Evolutionary conservation across 1,140 invertebrate species (phyloP).

Genomic region (Chrysomallon squamiferum): DNA sequence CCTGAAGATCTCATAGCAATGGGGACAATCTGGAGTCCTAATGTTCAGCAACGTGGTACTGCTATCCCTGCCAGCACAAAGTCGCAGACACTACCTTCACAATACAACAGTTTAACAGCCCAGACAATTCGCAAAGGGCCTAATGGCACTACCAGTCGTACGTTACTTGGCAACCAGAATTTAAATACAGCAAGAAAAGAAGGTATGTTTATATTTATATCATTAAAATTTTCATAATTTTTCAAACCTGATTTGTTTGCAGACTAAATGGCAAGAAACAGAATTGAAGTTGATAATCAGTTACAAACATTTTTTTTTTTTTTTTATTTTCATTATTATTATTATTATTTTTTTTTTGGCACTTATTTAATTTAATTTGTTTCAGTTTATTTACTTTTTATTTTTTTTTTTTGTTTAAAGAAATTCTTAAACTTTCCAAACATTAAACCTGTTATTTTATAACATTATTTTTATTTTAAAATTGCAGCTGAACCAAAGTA

Average conservation of each 20-base stretch:
- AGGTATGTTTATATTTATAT: neutral
- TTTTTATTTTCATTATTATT: neutral
- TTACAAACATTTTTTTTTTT: neutral
- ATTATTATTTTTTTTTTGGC: too few relatives aligned
- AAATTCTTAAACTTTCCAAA: too few relatives aligned
- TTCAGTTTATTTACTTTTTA: too few relatives aligned
- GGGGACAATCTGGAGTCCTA: slow-evolving; percentile 43
- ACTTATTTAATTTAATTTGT: too few relatives aligned
- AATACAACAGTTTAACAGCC: slow-evolving; percentile 1
- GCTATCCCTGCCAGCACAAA: slow-evolving; percentile 7
- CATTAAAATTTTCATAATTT: neutral
- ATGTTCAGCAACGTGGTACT: slow-evolving; percentile 4
- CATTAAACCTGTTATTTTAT: too few relatives aligned
- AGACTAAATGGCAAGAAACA: neutral
- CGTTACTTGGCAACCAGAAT: neutral
- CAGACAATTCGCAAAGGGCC: neutral
- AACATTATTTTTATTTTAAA: slow-evolving; percentile 3
- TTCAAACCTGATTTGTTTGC: neutral
- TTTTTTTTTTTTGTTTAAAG: too few relatives aligned
- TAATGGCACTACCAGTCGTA: neutral
- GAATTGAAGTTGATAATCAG: neutral
- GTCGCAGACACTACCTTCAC: neutral
- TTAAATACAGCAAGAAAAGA: neutral
- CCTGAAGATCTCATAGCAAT: slow-evolving; percentile 43
- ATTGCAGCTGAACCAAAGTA: slow-evolving; percentile 45